phyloP scores from a whole-genome alignment of 2,113 vertebrate genomes.

The Pituophis catenifer region DNA sequence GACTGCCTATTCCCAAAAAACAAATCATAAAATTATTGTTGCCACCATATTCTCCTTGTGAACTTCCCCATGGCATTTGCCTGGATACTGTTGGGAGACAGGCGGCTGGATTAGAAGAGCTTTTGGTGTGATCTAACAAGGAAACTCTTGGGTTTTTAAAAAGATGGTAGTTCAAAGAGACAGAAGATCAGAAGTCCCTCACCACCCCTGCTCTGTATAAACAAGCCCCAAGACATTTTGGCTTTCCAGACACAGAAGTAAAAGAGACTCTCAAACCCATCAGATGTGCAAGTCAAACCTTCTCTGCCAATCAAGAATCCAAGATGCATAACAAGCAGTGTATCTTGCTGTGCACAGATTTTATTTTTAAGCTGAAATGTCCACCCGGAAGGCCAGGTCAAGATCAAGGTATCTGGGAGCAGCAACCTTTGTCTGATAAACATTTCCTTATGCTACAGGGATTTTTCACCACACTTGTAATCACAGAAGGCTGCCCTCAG shows the following conservation, averaged over 20 bases:
- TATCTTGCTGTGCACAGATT: rapidly evolving
- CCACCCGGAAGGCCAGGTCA: neutral
- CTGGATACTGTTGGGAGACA: neutral
- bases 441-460: rapidly evolving
- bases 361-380: neutral
- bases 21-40: neutral
- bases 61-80: neutral
- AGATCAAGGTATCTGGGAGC: neutral
- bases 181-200: neutral
- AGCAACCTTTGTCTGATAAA: slow-evolving; percentile 13
- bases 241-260: neutral
- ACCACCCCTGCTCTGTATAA: neutral
- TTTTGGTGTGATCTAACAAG: neutral
- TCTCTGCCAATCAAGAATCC: neutral
- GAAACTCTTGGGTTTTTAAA: neutral
- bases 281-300: neutral
- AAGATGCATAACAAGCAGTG: neutral
- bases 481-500: neutral
- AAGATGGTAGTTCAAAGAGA: neutral
- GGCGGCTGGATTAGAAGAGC: neutral
- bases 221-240: neutral
- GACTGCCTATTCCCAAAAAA: neutral
- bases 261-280: rapidly evolving
- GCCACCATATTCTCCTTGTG: neutral
- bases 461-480: slow-evolving; percentile 5